Percentiles rank a stretch among this genome's conserved stretches.
Conservation (phyloP, 2,797 vertebrate species). For the Sparidentex hasta region DNA sequence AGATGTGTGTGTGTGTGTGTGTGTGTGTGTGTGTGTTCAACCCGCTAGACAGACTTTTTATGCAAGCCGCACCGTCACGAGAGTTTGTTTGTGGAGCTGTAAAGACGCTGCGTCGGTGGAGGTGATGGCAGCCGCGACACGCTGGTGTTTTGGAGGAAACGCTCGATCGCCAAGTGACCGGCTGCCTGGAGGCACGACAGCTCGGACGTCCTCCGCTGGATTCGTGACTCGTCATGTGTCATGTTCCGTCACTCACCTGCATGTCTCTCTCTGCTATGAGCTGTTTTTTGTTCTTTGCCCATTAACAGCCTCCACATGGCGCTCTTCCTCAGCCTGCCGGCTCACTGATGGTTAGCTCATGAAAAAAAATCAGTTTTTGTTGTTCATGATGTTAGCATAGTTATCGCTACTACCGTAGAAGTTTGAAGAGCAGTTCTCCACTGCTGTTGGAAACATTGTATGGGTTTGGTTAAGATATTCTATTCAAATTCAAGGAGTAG, state of each 20-base stretch:
- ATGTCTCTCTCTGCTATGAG: slow-evolving; percentile 30
- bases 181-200: slow-evolving; percentile 56
- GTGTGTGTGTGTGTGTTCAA: slow-evolving; percentile 8
- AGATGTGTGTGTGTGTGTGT: background rate
- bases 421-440: background rate
- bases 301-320: slow-evolving; percentile 25
- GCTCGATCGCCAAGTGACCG: slow-evolving; percentile 24
- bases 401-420: background rate
- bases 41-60: slow-evolving; percentile 58
- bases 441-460: background rate
- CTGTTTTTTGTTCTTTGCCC: slow-evolving; percentile 26
- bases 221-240: slow-evolving; percentile 60
- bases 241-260: slow-evolving; percentile 61
- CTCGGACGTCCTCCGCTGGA: slow-evolving; percentile 56
- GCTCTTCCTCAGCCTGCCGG: slow-evolving; percentile 11
- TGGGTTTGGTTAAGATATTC: background rate
- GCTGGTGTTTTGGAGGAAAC: slow-evolving; percentile 54
- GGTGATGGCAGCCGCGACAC: slow-evolving; percentile 35
- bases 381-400: background rate
- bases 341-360: slow-evolving; percentile 1
- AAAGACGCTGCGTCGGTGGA: slow-evolving; percentile 61
- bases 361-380: slow-evolving; percentile 16
- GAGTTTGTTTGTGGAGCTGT: slow-evolving; percentile 73
- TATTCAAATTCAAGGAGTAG: background rate
- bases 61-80: slow-evolving; percentile 49